phyloP scores from a whole-genome alignment of 2,113 vertebrate species.

The Eira barbara region DNA sequence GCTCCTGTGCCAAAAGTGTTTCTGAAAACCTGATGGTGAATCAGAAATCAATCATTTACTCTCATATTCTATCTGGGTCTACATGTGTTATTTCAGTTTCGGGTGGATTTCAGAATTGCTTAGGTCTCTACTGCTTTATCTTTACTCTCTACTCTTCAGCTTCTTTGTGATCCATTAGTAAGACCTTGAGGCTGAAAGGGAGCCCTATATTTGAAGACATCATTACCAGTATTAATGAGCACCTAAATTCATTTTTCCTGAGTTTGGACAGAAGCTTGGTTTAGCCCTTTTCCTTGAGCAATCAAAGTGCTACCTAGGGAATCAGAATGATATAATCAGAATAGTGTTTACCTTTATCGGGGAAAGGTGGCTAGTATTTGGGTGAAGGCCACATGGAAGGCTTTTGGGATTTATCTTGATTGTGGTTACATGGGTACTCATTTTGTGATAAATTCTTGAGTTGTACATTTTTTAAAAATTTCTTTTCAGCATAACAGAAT shows the following conservation, averaged over 20 bases:
- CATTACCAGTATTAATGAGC: neutral
- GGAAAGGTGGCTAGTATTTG: neutral
- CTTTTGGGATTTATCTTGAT: neutral
- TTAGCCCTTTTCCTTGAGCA: neutral
- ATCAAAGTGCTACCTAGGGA: neutral
- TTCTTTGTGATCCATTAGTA: neutral
- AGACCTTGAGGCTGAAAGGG: neutral
- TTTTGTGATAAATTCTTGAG: neutral
- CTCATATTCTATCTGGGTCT: neutral
- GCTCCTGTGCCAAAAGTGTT: neutral
- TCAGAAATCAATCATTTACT: conserved; percentile 16
- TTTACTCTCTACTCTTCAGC: neutral
- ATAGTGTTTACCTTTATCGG: neutral
- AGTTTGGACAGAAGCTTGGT: neutral
- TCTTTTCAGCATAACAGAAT: no score
- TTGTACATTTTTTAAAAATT: neutral
- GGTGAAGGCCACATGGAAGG: neutral
- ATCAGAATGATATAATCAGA: conserved; percentile 5
- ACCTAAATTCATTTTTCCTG: neutral
- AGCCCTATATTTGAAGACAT: neutral
- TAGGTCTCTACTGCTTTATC: neutral
- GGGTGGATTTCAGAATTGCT: neutral
- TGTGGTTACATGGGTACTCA: neutral
- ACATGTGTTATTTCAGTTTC: neutral
- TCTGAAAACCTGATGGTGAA: neutral